Evolutionary conservation across 2,888 invertebrate genomes (phyloP).

Genomic region (Matsumyia berberina): DNA sequence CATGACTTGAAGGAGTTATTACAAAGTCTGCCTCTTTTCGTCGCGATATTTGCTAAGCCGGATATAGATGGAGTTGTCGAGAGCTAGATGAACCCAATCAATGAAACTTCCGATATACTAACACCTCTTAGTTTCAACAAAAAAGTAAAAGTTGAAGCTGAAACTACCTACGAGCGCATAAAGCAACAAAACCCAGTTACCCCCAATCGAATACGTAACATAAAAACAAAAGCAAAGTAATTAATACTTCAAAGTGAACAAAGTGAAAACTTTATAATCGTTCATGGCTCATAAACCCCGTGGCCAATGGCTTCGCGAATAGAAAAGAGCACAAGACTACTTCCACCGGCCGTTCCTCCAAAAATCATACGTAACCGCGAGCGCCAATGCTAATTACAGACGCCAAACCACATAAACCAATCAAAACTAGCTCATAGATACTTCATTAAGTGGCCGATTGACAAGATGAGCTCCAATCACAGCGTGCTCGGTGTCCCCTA

Average conservation of each 20-base stretch:
- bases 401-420: slow-evolving; percentile 41
- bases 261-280: slow-evolving; percentile 55
- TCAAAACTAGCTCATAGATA: slow-evolving; percentile 48
- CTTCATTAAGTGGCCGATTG: slow-evolving; percentile 16
- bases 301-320: slow-evolving; percentile 29
- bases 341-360: slow-evolving; percentile 39
- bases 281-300: slow-evolving; percentile 63
- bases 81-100: too few species aligned
- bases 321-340: slow-evolving; percentile 35
- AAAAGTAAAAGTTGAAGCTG: too few species aligned
- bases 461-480: slow-evolving; percentile 7
- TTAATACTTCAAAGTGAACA: slow-evolving; percentile 26
- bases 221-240: slow-evolving; percentile 20
- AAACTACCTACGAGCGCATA: too few species aligned
- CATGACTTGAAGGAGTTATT: too few species aligned
- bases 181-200: background rate
- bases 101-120: too few species aligned
- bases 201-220: slow-evolving; percentile 35
- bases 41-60: too few species aligned
- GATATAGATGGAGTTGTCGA: too few species aligned
- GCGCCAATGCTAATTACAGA: slow-evolving; percentile 38
- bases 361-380: slow-evolving; percentile 28
- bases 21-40: too few species aligned
- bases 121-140: too few species aligned
- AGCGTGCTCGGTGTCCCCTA: background rate